A percentile compares a stretch with the other conserved stretches of the same genome.
These are phyloP conservation scores for Platyscapa corneri DNA, from an alignment of 1,140 invertebrate genomes.

Conservation along the genomic window DNA sequence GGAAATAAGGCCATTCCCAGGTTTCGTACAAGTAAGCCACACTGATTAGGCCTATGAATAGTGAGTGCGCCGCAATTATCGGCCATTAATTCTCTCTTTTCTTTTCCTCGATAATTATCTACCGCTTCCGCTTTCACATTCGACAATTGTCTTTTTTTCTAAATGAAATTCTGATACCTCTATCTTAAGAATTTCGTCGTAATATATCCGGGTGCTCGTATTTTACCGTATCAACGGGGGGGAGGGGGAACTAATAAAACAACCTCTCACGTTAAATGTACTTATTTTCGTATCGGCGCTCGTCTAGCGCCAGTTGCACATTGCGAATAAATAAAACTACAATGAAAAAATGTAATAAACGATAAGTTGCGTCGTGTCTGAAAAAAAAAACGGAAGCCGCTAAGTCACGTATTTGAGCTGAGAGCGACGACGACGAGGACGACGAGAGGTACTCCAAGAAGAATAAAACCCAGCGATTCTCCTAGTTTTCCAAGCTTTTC, in stretches of 20 bases:
- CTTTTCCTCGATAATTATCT: conserved; percentile 3
- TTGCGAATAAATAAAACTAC: not conserved
- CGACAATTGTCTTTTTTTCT: not conserved
- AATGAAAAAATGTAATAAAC: conserved; percentile 3
- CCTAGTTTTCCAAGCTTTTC: not conserved
- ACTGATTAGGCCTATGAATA: conserved; percentile 35
- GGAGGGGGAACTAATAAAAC: not conserved
- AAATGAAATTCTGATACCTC: not conserved
- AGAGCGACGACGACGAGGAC: not conserved
- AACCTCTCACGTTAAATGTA: not conserved
- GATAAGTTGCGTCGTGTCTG: not conserved
- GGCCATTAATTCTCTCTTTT: conserved; percentile 45
- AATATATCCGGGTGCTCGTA: not conserved
- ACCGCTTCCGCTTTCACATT: conserved; percentile 32
- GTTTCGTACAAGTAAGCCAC: not conserved
- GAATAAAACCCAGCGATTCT: not conserved
- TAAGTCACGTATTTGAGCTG: not conserved
- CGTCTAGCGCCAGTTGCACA: not conserved
- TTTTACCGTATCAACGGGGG: not conserved
- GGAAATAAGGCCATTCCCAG: conserved; percentile 12
- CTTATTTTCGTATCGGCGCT: not conserved
- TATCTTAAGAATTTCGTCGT: not conserved
- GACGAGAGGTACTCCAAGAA: too few relatives aligned
- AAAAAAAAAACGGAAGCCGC: not conserved
- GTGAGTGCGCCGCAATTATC: conserved; percentile 26